Base-by-base conservation (phyloP, 2,113 vertebrate species). In the cat (Felis catus) region DNA sequence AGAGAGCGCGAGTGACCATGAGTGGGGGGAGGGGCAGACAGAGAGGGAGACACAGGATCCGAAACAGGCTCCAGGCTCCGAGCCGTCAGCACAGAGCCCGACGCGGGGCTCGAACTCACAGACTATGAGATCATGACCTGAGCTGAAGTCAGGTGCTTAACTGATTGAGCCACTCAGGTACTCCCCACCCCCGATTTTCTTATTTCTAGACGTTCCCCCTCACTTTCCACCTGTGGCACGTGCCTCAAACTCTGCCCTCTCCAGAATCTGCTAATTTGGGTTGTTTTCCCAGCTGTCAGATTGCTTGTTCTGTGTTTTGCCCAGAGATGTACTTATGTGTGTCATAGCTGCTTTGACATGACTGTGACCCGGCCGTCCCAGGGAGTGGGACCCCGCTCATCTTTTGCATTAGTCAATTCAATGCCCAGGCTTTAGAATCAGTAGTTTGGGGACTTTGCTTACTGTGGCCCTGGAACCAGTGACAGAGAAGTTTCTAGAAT, bases 291-390 rank as follows among this genome's bases (percentile, higher is more conserved):
- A 29, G 36, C 0, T 48, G 27, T 41, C 16, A 21, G 19, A 7
- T 14, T 4, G 4, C 25, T 55, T 41, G 31, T 5, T 80, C 53
- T 83, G 19, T 51, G 1, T 51, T 66, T 73, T 19, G 9, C 23
- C 5, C 2, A 7, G 5, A 79, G 7, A 27, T 23, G 0, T 16
- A 31, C 39, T 23, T 4, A 4, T 16, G 10, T 0, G 2, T 39
- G 7, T 7, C 48, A 5, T 33, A 23, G 10, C 27, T 5, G 29
- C 10, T 66, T 58, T 31, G 65, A 19, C 8, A 33, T 11, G 29
- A 36, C 7, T 8, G 21, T 45, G 1, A 53, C 19, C 45, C 74
- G 23, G 68, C n/a, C 14, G 0, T 19, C 33, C 7, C 10, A 4
- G 61, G 19, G 13, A n/a, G 18, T 61, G 27, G 58, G 66, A 19